Evolutionary conservation across 2,888 invertebrate species (phyloP).

Genomic region (Calameuta pallipes): DNA sequence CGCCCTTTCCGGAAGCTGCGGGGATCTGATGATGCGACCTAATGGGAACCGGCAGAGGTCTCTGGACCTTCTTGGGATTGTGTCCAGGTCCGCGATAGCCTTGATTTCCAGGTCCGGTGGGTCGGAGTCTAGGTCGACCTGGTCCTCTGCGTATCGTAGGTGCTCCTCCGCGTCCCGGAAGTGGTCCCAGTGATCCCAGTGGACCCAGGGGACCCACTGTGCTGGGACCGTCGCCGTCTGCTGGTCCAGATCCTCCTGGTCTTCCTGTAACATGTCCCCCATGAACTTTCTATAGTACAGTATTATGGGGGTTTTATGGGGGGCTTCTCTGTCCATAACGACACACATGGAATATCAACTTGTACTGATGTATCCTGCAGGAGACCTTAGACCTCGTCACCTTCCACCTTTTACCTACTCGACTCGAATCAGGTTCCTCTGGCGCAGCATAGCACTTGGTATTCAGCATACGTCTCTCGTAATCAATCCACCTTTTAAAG

Average conservation of each 20-base stretch:
- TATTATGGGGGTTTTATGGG: too few relatives aligned
- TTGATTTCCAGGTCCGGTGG: slow-evolving; percentile 74
- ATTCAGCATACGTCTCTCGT: too few relatives aligned
- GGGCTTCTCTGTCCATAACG: too few relatives aligned
- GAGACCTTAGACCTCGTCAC: too few relatives aligned
- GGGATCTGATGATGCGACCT: slow-evolving; percentile 55
- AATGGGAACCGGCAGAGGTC: slow-evolving; percentile 58
- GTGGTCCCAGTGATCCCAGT: slow-evolving; percentile 41
- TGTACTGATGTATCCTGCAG: too few relatives aligned
- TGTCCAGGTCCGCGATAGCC: slow-evolving; percentile 70
- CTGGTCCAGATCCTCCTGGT: slow-evolving; percentile 38
- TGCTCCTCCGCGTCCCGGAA: slow-evolving; percentile 36
- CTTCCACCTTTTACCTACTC: too few relatives aligned
- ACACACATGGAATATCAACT: too few relatives aligned
- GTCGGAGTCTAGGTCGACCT: slow-evolving; percentile 76
- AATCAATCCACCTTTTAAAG: too few relatives aligned
- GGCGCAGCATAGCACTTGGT: too few relatives aligned
- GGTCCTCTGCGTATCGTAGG: slow-evolving; percentile 72
- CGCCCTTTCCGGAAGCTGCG: slow-evolving; percentile 9
- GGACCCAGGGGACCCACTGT: slow-evolving; percentile 52
- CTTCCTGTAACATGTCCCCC: slow-evolving; percentile 30
- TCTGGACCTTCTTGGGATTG: slow-evolving; percentile 50
- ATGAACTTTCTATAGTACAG: too few relatives aligned
- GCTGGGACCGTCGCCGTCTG: slow-evolving; percentile 55
- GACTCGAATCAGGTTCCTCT: too few relatives aligned